phyloP scores from a whole-genome alignment of 2,888 invertebrate genomes.

The Morpho deidamia region DNA sequence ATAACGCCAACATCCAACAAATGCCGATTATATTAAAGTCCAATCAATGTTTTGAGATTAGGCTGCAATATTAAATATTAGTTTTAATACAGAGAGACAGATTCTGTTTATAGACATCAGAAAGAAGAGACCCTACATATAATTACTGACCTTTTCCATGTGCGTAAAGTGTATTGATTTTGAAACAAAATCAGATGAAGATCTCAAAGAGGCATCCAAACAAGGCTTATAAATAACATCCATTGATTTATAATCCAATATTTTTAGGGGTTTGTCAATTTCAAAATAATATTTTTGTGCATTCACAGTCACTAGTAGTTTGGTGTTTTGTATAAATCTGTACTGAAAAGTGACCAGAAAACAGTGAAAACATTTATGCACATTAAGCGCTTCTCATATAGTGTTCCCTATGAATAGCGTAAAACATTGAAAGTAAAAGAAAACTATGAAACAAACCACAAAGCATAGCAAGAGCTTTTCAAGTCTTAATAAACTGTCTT shows the following conservation, averaged over 20 bases:
- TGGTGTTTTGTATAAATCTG: conserved; percentile 59
- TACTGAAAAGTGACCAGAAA: conserved; percentile 73
- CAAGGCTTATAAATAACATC: conserved; percentile 29
- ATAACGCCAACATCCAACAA: conserved; percentile 70
- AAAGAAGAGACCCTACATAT: conserved; percentile 53
- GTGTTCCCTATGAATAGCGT: conserved; percentile 14
- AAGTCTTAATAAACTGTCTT: neutral
- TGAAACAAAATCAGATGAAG: conserved; percentile 31
- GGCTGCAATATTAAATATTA: conserved; percentile 78
- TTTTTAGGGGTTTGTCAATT: conserved; percentile 28
- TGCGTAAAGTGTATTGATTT: conserved; percentile 27
- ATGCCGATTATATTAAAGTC: conserved; percentile 67
- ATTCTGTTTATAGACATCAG: conserved; percentile 53
- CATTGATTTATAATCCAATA: conserved; percentile 31
- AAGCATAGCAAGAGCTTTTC: neutral
- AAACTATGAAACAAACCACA: conserved; percentile 17
- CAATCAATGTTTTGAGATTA: conserved; percentile 68
- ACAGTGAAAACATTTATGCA: conserved; percentile 50
- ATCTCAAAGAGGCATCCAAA: conserved; percentile 42
- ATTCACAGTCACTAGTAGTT: conserved; percentile 47
- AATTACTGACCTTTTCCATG: conserved; percentile 69
- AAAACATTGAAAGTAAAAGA: conserved; percentile 15
- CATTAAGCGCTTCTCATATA: conserved; percentile 33
- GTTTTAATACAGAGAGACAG: conserved; percentile 71
- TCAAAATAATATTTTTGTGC: conserved; percentile 41